Evolutionary conservation across 1,140 invertebrate species (phyloP), one percentile per base, ranked within the genome.

Genomic region (Asobara japonica): DNA sequence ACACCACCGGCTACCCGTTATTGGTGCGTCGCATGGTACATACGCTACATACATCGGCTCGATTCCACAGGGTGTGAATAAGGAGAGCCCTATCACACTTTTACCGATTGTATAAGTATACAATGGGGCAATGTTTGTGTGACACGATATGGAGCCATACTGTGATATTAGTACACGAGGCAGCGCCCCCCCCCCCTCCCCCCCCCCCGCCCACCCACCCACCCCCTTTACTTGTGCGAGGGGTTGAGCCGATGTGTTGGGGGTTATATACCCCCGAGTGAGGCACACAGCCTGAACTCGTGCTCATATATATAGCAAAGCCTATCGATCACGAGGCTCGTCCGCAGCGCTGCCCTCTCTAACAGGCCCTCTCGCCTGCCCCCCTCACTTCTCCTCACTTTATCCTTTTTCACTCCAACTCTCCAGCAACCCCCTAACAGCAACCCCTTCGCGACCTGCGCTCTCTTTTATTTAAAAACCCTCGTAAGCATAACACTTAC

Each of bases 401-500:
- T 11, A 29, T 20, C 60, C 66, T 45, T 65, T 31, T 51, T 69
- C 4, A 62, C 51, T 67, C 36, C 66, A 31, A 62, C 36, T 67
- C 25, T 25, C 13, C 41, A 16, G 13, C 64, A 20, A 18, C 7
- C 64, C 30, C 30, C 68, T 27, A 5, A 1, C 10, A n/a, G 11
- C 5, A 36, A 10, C 29, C n/a, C 48, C 27, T 61, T 29, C 33
- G 3, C 51, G 18, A 29, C 61, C 48, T 67, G 5, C 60, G 3
- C 30, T 71, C 36, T 69, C 29, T 64, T 60, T 51, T 41, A n/a
- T 38, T 60, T 64, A 64, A 65, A 45, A 45, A 45, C 10, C 36
- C 41, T 36, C 71, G 38, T 51, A 71, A 71, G 33, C 70, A 62
- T 72, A 65, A 69, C 67, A 31, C 45, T 69, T 56, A 69, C 67